Percentiles rank a stretch among this genome's conserved stretches.
These are phyloP conservation scores for Myotis davidii DNA, from an alignment of 2,113 vertebrate genomes.

Conservation along the genomic window DNA sequence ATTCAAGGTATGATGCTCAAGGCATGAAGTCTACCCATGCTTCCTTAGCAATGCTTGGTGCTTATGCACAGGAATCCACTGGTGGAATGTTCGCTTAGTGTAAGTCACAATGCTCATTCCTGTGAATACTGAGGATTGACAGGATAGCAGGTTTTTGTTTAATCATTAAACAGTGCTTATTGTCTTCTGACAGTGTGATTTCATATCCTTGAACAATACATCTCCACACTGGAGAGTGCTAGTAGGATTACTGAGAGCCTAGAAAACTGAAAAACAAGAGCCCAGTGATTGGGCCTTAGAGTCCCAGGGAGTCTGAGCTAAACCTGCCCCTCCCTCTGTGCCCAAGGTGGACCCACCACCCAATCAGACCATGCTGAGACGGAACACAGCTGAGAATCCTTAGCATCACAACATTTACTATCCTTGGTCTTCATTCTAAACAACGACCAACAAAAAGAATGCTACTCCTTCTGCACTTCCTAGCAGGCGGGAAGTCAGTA, in stretches of 20 bases:
- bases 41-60: background rate
- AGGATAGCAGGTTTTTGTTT: background rate
- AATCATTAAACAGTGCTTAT: background rate
- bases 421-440: background rate
- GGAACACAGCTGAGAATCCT: background rate
- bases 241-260: background rate
- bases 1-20: background rate
- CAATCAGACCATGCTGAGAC: fast-evolving
- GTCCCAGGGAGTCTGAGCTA: background rate
- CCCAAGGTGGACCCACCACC: no score
- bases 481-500: background rate
- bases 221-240: background rate
- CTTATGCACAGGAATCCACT: background rate
- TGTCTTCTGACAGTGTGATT: background rate
- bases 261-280: background rate
- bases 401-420: background rate
- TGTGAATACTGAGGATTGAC: background rate
- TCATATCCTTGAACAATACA: background rate
- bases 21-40: background rate
- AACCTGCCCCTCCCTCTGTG: fast-evolving
- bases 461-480: no score
- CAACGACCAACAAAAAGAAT: background rate
- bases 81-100: background rate
- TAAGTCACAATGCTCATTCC: background rate
- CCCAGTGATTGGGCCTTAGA: no score